Evolutionary conservation across 2,113 vertebrate genomes (phyloP).

Genomic region (Edolisoma coerulescens): DNA sequence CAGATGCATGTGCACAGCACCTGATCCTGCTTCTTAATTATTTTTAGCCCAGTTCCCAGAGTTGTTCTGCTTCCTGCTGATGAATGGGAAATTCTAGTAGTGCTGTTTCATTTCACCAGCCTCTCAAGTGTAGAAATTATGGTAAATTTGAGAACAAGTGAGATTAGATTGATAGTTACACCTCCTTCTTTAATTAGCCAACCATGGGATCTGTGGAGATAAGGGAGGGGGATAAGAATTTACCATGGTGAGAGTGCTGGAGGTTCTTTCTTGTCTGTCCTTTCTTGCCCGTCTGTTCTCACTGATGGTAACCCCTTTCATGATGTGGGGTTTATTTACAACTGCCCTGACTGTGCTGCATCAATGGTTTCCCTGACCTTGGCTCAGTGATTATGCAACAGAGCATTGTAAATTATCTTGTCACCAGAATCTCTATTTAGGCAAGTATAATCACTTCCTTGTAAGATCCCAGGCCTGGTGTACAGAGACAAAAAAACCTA

Average conservation of each 20-base stretch:
- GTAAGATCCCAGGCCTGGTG: conserved; percentile 10
- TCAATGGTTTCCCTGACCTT: conserved; percentile 53
- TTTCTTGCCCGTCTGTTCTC: not conserved
- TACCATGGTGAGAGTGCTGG: not conserved
- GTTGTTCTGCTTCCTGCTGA: conserved; percentile 27
- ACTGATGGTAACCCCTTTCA: not conserved
- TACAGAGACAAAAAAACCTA: not conserved
- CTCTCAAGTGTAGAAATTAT: conserved; percentile 17
- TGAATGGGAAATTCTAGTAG: conserved; percentile 34
- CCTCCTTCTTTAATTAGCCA: conserved; percentile 38
- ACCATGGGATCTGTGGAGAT: not conserved
- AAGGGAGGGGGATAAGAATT: not conserved
- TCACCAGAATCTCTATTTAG: conserved; percentile 43
- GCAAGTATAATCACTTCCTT: conserved; percentile 46
- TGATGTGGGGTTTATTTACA: conserved; percentile 35
- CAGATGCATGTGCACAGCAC: not conserved
- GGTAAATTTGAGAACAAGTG: conserved; percentile 33
- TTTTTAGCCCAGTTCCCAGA: conserved; percentile 31
- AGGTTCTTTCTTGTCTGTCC: not conserved
- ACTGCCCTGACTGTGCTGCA: not conserved
- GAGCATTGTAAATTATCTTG: conserved; percentile 54
- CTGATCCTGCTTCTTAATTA: conserved; percentile 10
- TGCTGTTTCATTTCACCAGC: conserved; percentile 20
- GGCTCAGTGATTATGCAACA: conserved; percentile 49
- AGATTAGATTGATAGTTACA: conserved; percentile 23